These are phyloP conservation scores for Drosophila carrolli DNA, from an alignment of 1,140 invertebrate genomes.

Conservation along the genomic window DNA sequence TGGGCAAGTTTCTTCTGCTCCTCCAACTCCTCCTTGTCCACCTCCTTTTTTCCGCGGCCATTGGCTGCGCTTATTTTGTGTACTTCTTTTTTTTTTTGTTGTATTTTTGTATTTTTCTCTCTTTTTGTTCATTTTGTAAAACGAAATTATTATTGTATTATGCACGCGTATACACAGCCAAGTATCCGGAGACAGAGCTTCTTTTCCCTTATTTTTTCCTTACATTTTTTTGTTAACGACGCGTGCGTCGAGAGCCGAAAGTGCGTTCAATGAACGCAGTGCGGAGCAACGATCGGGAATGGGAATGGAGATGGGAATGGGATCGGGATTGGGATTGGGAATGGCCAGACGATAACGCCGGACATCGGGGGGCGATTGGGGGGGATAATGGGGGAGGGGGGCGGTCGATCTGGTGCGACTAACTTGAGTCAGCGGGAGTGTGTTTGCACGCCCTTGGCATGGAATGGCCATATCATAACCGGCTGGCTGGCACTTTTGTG, in stretches of 20 bases:
- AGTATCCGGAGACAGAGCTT: conserved; percentile 43
- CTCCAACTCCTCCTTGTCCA: conserved; percentile 18
- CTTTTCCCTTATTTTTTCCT: conserved; percentile 16
- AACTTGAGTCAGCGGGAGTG: conserved; percentile 32
- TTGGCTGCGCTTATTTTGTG: conserved; percentile 54
- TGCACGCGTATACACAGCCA: conserved; percentile 43
- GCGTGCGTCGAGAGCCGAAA: conserved; percentile 55
- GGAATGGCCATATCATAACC: background rate
- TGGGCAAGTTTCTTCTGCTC: conserved; percentile 49
- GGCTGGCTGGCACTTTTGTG: background rate
- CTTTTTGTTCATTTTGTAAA: conserved; percentile 36
- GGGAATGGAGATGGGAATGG: no score
- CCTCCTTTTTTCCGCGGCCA: conserved; percentile 31
- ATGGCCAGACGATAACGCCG: conserved; percentile 44
- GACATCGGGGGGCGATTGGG: conserved; percentile 16
- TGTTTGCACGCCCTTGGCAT: conserved; percentile 13
- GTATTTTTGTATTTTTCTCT: no score
- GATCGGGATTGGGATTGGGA: conserved; percentile 35
- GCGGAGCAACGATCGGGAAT: conserved; percentile 50
- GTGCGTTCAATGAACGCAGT: conserved; percentile 78
- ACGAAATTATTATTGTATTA: conserved; percentile 62
- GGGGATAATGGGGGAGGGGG: conserved; percentile 5
- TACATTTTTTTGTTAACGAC: conserved; percentile 40
- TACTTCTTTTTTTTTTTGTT: conserved; percentile 13
- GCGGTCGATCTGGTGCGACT: conserved; percentile 15